Conservation (phyloP, 2,113 vertebrate species). For the Bufo gargarizans region DNA sequence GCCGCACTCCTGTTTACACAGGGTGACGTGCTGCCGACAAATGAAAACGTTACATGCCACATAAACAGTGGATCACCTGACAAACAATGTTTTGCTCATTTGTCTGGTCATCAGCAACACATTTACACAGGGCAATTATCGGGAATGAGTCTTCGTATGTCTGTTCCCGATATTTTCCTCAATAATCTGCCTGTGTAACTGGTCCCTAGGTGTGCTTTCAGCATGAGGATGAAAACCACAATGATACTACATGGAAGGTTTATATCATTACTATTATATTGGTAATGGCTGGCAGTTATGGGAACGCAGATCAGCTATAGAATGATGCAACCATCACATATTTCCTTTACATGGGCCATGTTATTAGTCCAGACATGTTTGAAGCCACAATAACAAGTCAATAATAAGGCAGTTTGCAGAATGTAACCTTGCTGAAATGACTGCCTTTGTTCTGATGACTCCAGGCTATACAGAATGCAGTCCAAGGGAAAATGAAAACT, state of each 20-base stretch:
- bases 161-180: too few relatives aligned
- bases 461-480: background rate
- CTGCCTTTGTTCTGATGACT: background rate
- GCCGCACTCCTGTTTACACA: too few relatives aligned
- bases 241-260: background rate
- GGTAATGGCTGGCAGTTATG: background rate
- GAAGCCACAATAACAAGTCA: constrained; percentile 14
- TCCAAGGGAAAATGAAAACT: constrained; percentile 49
- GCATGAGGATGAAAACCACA: background rate
- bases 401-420: background rate
- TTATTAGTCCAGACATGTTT: constrained; percentile 4
- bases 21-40: too few relatives aligned
- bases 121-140: too few relatives aligned
- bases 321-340: background rate
- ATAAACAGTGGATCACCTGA: too few relatives aligned
- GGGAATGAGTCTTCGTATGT: too few relatives aligned
- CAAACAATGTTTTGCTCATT: too few relatives aligned
- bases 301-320: background rate
- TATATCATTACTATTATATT: background rate
- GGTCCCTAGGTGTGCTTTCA: too few relatives aligned
- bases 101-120: too few relatives aligned
- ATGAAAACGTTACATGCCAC: too few relatives aligned
- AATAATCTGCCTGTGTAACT: too few relatives aligned
- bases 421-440: background rate
- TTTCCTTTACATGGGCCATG: background rate